These are phyloP conservation scores for Pachyrhynchus sulphureomaculatus DNA, from an alignment of 1,140 invertebrate genomes.

Conservation along the genomic window DNA sequence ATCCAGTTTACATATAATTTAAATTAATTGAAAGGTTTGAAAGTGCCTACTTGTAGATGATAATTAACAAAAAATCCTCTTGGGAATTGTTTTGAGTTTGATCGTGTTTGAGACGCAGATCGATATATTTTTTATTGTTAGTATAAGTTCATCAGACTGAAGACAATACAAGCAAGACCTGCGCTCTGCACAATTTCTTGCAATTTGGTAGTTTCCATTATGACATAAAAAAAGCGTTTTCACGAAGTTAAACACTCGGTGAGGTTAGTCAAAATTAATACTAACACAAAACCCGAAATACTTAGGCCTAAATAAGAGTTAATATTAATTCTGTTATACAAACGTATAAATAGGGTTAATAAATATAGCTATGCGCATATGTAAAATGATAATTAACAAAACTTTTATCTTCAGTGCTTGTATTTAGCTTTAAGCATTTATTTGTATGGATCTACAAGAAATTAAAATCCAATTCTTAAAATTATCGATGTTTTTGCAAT, in stretches of 20 bases:
- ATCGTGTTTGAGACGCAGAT: conserved; percentile 49
- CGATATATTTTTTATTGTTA: conserved; percentile 52
- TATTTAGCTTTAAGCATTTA: no score
- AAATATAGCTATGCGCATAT: no score
- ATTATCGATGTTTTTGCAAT: no score
- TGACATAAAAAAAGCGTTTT: neutral
- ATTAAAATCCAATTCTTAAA: no score
- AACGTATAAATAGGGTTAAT: no score
- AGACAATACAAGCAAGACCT: conserved; percentile 51
- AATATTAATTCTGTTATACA: no score
- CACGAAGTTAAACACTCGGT: neutral
- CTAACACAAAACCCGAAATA: neutral
- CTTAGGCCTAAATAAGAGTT: no score
- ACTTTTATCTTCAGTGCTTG: no score
- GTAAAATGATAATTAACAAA: no score
- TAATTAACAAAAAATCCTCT: conserved; percentile 43
- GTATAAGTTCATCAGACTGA: conserved; percentile 52
- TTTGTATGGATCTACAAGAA: no score
- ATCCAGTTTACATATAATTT: conserved; percentile 94
- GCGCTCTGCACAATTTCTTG: conserved; percentile 42
- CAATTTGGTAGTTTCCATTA: conserved; percentile 20
- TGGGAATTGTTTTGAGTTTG: conserved; percentile 48
- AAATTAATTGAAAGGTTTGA: conserved; percentile 47
- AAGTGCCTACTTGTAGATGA: conserved; percentile 53
- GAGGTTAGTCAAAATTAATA: neutral